phyloP scores from a whole-genome alignment of 2,888 invertebrate species.

The Meiosimyza platycephala region DNA sequence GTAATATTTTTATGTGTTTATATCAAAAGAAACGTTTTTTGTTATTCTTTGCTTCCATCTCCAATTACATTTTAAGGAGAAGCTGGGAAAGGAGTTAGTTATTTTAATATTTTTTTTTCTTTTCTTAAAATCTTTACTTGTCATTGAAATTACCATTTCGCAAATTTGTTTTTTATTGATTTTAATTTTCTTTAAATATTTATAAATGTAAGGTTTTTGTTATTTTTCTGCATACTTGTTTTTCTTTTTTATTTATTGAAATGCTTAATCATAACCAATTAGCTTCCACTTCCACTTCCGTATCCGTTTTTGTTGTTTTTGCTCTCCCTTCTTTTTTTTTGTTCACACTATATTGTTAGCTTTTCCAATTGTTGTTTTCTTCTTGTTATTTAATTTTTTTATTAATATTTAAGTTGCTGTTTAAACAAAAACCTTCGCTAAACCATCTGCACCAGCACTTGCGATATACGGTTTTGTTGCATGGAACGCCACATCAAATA shows the following conservation, averaged over 20 bases:
- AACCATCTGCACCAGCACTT: slow-evolving; percentile 97
- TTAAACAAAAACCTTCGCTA: slow-evolving; percentile 92
- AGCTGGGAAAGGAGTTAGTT: neutral
- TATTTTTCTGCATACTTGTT: neutral
- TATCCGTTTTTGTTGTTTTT: slow-evolving; percentile 2
- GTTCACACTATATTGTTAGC: slow-evolving; percentile 32
- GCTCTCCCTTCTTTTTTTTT: slow-evolving; percentile 9
- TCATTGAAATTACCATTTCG: slow-evolving; percentile 27
- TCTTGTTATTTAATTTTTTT: slow-evolving; percentile 14
- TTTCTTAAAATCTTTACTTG: neutral
- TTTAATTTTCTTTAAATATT: slow-evolving; percentile 32
- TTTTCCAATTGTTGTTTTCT: slow-evolving; percentile 27
- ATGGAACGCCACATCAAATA: slow-evolving; percentile 99
- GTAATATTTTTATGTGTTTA: slow-evolving; percentile 2
- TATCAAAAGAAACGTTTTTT: slow-evolving; percentile 17
- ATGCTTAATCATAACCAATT: slow-evolving; percentile 11
- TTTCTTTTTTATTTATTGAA: slow-evolving; percentile 19
- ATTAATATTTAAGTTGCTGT: slow-evolving; percentile 11
- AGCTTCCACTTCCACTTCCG: neutral
- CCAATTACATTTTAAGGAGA: slow-evolving; percentile 15
- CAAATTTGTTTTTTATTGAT: slow-evolving; percentile 20
- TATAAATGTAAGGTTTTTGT: slow-evolving; percentile 24
- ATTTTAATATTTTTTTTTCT: slow-evolving; percentile 9
- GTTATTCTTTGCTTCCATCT: neutral
- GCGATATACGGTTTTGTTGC: slow-evolving; percentile 98